These are phyloP conservation scores for Nibea coibor DNA, from an alignment of 2,113 vertebrate species.

Conservation along the genomic window DNA sequence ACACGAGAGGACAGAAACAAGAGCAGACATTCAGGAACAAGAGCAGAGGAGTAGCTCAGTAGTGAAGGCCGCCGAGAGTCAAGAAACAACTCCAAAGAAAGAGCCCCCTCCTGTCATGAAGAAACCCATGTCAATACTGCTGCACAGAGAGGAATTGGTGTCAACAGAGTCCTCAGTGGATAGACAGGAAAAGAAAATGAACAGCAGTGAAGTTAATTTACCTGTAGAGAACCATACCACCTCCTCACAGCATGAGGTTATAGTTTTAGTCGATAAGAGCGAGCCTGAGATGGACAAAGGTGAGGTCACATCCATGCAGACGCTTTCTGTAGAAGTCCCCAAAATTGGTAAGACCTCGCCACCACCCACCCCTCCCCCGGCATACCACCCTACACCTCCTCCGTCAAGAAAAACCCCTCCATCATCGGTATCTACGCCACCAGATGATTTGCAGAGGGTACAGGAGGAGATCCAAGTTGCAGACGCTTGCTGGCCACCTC, in stretches of 20 bases:
- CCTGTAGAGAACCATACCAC: conserved; percentile 18
- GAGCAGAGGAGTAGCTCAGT: conserved; percentile 24
- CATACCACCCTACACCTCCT: conserved; percentile 90
- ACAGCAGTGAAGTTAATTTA: conserved; percentile 17
- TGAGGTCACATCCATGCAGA: conserved; percentile 44
- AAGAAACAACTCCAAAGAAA: conserved; percentile 58
- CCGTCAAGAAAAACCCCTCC: conserved; percentile 83
- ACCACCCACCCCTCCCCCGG: conserved; percentile 88
- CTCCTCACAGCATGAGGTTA: conserved; percentile 19
- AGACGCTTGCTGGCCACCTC: conserved; percentile 89
- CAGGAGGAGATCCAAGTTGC: conserved; percentile 54
- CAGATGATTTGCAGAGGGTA: conserved; percentile 57
- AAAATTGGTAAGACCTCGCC: conserved; percentile 79
- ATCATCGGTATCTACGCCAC: conserved; percentile 30
- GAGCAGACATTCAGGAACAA: conserved; percentile 32
- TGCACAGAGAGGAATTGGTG: conserved; percentile 42
- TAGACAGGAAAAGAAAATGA: conserved; percentile 13
- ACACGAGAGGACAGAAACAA: conserved; percentile 24
- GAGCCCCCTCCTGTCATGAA: conserved; percentile 76
- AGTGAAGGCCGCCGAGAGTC: conserved; percentile 26
- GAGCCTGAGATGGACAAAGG: conserved; percentile 15
- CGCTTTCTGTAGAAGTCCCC: conserved; percentile 48
- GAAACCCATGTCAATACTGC: conserved; percentile 53
- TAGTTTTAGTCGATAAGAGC: conserved; percentile 5
- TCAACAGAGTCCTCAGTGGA: conserved; percentile 36